These are phyloP conservation scores for Aphis craccivora DNA, from an alignment of 1,140 invertebrate species.

Conservation along the genomic window DNA sequence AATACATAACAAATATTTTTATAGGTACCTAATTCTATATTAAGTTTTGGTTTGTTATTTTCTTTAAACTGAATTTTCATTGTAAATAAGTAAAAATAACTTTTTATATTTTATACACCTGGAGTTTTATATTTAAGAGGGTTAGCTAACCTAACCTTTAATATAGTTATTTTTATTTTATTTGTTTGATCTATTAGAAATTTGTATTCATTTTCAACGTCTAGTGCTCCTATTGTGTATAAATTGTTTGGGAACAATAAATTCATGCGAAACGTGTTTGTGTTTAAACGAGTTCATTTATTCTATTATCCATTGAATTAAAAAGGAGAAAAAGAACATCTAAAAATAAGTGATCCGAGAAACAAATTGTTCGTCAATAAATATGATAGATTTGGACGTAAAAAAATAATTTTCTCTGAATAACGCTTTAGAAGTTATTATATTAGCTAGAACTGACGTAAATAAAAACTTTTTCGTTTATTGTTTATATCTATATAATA, in stretches of 20 bases:
- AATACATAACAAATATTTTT: neutral
- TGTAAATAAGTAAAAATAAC: neutral
- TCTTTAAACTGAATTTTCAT: neutral
- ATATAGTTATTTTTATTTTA: neutral
- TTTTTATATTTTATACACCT: neutral
- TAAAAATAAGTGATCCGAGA: neutral
- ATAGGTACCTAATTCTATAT: neutral
- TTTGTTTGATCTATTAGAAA: neutral
- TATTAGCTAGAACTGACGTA: neutral
- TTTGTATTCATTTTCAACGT: neutral
- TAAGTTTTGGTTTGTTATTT: neutral
- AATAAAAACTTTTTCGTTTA: neutral
- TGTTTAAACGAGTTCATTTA: neutral
- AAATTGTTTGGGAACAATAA: neutral
- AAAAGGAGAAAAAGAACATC: neutral
- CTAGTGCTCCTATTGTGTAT: neutral
- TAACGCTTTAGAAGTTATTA: neutral
- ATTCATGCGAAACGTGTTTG: neutral
- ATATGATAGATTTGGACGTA: neutral
- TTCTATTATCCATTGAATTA: slow-evolving; percentile 1
- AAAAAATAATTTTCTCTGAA: neutral
- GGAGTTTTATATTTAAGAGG: neutral
- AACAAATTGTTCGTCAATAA: slow-evolving; percentile 11
- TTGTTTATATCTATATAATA: neutral
- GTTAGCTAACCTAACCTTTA: neutral